Conservation (phyloP, 2,888 invertebrate species). For the Pseudeuparius sepicola region DNA sequence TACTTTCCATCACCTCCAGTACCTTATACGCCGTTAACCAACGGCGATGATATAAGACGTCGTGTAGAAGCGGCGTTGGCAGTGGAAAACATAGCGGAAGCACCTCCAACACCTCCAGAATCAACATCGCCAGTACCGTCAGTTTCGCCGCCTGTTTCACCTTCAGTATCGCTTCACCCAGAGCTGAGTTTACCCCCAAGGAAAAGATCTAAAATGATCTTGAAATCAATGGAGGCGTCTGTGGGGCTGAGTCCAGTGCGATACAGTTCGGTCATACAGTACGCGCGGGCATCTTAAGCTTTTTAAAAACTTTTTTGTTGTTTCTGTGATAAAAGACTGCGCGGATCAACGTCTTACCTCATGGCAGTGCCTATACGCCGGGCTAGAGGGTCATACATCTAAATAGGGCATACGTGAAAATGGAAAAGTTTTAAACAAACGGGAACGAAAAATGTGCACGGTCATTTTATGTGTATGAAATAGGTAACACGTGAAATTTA, state of each 20-base stretch:
- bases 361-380: constrained; percentile 42
- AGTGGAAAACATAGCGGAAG: constrained; percentile 40
- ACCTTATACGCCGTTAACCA: constrained; percentile 35
- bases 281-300: constrained; percentile 58
- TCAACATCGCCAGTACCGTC: constrained; percentile 43
- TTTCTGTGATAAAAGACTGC: constrained; percentile 40
- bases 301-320: constrained; percentile 10
- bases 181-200: constrained; percentile 64
- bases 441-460: no score
- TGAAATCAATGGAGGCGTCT: constrained; percentile 51
- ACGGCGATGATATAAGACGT: constrained; percentile 48
- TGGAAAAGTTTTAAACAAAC: no score
- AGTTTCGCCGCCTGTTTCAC: constrained; percentile 34
- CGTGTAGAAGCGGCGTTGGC: constrained; percentile 55
- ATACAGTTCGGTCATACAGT: constrained; percentile 73
- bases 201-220: constrained; percentile 68
- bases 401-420: no score
- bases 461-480: no score
- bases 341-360: constrained; percentile 38
- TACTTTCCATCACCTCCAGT: constrained; percentile 32
- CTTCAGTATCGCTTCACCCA: no score
- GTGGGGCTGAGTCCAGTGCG: constrained; percentile 35
- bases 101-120: constrained; percentile 48
- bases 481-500: no score
- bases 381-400: no score